Evolutionary conservation across 2,797 vertebrate genomes (phyloP).

Genomic region (Propithecus perrieri): DNA sequence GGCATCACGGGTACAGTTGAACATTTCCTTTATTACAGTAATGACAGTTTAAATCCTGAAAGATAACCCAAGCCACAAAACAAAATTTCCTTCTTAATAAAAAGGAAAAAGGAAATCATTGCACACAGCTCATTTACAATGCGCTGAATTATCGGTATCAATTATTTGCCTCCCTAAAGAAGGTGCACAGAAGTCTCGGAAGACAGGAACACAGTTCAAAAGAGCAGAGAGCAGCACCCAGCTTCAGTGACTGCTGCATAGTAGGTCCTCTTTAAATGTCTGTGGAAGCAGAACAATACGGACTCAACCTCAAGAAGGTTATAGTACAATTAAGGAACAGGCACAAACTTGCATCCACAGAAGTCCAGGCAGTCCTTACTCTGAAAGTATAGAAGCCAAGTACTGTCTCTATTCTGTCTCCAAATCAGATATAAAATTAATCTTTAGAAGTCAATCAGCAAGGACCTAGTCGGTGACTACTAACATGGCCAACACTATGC

Average conservation of each 20-base stretch:
- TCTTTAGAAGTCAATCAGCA: background rate
- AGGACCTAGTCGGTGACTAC: background rate
- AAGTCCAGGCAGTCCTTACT: background rate
- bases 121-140: background rate
- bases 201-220: background rate
- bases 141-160: background rate
- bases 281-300: background rate
- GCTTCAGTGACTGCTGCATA: background rate
- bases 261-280: background rate
- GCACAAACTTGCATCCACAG: background rate
- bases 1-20: background rate
- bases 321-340: background rate
- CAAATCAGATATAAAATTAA: background rate
- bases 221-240: too few relatives aligned
- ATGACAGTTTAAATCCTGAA: background rate
- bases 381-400: background rate
- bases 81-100: background rate
- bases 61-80: background rate
- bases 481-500: background rate
- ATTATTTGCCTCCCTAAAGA: background rate
- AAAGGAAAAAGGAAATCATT: background rate
- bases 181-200: background rate
- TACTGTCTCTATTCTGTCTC: background rate
- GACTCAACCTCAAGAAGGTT: background rate
- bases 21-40: background rate